A percentile compares a stretch with the other conserved stretches of the same genome.
These are phyloP conservation scores for Adrianichthys oophorus DNA, from an alignment of 2,797 vertebrate genomes.

Conservation along the genomic window DNA sequence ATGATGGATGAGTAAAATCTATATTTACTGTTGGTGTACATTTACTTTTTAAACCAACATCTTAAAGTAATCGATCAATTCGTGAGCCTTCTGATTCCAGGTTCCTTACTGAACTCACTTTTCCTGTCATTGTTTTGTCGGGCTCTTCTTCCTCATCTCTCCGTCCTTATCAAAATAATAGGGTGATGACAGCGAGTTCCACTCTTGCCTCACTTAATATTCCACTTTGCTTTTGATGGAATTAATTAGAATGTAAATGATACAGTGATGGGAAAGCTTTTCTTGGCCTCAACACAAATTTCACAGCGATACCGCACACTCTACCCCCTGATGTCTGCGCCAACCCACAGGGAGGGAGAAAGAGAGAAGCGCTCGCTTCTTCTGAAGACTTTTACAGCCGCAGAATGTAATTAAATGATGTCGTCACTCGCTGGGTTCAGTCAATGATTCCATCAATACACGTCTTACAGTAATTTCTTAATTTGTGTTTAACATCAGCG, in stretches of 20 bases:
- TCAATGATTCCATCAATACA: conserved; percentile 56
- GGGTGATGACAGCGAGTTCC: conserved; percentile 41
- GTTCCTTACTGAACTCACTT: conserved; percentile 4
- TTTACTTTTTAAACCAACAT: conserved; percentile 10
- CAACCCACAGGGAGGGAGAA: conserved; percentile 13
- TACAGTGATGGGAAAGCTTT: conserved; percentile 56
- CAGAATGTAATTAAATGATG: conserved; percentile 47
- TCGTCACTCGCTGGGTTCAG: conserved; percentile 34
- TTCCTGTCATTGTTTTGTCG: conserved; percentile 4
- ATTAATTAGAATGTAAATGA: conserved; percentile 77
- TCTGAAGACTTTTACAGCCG: conserved; percentile 37
- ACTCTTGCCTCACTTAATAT: conserved; percentile 59
- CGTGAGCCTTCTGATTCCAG: conserved; percentile 17
- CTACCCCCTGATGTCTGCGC: conserved; percentile 35
- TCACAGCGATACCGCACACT: conserved; percentile 13
- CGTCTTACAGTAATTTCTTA: conserved; percentile 40
- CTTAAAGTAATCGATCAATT: conserved; percentile 13
- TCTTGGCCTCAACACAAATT: conserved; percentile 34
- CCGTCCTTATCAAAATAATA: conserved; percentile 11
- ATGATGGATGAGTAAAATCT: conserved; percentile 25
- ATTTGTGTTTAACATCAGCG: conserved; percentile 17
- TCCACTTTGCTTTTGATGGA: conserved; percentile 70
- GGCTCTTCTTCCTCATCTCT: not conserved
- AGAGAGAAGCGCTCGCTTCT: conserved; percentile 27
- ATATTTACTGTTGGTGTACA: conserved; percentile 9